Conservation (phyloP, 1,140 invertebrate genomes). For the Ruditapes philippinarum region DNA sequence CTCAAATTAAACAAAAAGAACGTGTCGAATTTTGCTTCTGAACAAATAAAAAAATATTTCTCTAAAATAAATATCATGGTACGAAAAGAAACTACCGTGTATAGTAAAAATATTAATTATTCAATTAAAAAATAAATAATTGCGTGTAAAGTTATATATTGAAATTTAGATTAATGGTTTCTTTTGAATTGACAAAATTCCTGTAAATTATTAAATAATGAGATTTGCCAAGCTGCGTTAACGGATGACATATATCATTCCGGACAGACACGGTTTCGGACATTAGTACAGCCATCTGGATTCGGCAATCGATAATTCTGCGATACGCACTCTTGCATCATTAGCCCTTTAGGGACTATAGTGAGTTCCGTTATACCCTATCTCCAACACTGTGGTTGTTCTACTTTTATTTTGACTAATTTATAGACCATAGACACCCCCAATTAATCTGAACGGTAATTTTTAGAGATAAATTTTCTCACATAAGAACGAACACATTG, state of each 20-base stretch:
- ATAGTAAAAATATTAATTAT: no score
- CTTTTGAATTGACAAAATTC: no score
- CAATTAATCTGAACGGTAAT: slow-evolving; percentile 1
- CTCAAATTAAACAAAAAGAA: no score
- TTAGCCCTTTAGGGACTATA: background rate
- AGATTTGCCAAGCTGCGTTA: background rate
- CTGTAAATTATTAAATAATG: background rate
- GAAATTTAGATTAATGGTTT: no score
- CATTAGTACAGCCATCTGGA: background rate
- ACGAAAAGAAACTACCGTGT: no score
- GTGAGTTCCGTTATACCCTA: background rate
- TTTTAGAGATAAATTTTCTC: background rate
- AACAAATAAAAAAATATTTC: no score
- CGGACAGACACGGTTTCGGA: background rate
- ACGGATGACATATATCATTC: slow-evolving; percentile 5
- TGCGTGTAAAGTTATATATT: no score
- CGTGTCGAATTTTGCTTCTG: no score
- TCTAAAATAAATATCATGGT: no score
- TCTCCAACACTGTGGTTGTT: background rate
- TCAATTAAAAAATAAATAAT: no score
- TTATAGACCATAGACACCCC: background rate
- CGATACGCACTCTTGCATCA: background rate
- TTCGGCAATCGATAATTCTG: background rate
- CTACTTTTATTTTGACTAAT: background rate
- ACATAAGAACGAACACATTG: background rate